Percentiles rank a stretch among this genome's conserved stretches.
Conservation (phyloP, 2,797 vertebrate genomes). For the Gastrophryne carolinensis region DNA sequence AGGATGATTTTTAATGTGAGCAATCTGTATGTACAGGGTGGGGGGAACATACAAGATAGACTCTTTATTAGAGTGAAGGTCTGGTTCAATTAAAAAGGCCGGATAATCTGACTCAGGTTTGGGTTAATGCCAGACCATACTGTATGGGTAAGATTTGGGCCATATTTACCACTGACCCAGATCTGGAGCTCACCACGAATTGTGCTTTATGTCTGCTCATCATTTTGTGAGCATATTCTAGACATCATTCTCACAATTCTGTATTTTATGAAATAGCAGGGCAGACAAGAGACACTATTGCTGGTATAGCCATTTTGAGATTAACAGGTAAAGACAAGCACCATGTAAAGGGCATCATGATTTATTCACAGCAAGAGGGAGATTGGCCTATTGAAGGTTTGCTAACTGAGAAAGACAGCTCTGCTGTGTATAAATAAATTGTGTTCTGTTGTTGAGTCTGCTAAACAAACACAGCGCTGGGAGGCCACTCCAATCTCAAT, state of each 20-base stretch:
- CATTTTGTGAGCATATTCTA: neutral
- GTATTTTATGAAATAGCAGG: constrained; percentile 13
- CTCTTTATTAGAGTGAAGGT: too few species aligned
- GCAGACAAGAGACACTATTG: neutral
- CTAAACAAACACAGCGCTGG: neutral
- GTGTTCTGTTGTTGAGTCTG: neutral
- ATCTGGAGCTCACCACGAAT: too few species aligned
- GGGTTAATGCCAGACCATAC: too few species aligned
- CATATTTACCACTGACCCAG: too few species aligned
- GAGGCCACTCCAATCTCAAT: neutral
- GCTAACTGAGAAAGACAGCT: neutral
- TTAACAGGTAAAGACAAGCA: neutral
- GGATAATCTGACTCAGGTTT: too few species aligned
- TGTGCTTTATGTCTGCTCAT: neutral
- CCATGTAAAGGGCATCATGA: constrained; percentile 22
- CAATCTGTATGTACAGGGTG: too few species aligned
- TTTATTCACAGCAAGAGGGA: constrained; percentile 4
- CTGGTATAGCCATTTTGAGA: neutral
- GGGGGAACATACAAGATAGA: too few species aligned
- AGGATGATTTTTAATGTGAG: too few species aligned
- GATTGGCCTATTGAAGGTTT: neutral
- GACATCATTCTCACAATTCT: neutral
- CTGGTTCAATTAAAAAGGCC: too few species aligned
- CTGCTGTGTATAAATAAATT: neutral
- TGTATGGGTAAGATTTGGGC: too few species aligned